These are phyloP conservation scores for Paraescarpia echinospica DNA, from an alignment of 1,140 invertebrate genomes.

Conservation along the genomic window DNA sequence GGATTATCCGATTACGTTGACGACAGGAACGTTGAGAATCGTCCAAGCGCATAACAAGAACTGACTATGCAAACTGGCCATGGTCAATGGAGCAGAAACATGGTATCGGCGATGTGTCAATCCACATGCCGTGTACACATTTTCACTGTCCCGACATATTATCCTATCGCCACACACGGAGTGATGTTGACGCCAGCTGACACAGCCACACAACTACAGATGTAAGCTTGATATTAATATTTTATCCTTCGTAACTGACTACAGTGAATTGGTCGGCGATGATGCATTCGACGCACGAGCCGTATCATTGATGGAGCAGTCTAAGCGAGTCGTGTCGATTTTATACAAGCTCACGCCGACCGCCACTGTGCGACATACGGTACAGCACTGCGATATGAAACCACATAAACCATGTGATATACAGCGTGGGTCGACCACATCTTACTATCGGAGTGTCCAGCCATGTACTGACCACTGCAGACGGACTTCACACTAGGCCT, in stretches of 20 bases:
- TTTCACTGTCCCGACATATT: not conserved
- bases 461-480: not conserved
- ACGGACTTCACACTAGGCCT: not conserved
- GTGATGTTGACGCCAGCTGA: not conserved
- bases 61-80: not conserved
- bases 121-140: not conserved
- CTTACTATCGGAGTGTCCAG: not conserved
- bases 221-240: not conserved
- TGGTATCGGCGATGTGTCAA: not conserved
- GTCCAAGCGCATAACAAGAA: not conserved
- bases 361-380: not conserved
- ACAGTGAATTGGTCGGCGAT: not conserved
- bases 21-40: not conserved
- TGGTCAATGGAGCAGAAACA: not conserved
- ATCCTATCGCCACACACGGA: not conserved
- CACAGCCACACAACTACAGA: not conserved
- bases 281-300: not conserved
- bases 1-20: not conserved
- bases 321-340: not conserved
- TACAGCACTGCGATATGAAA: not conserved
- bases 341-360: not conserved
- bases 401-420: not conserved
- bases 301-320: not conserved
- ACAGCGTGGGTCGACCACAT: not conserved
- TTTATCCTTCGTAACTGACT: not conserved